Evolutionary conservation across 1,140 invertebrate species (phyloP).

Genomic region (Temnothorax curvispinosus): DNA sequence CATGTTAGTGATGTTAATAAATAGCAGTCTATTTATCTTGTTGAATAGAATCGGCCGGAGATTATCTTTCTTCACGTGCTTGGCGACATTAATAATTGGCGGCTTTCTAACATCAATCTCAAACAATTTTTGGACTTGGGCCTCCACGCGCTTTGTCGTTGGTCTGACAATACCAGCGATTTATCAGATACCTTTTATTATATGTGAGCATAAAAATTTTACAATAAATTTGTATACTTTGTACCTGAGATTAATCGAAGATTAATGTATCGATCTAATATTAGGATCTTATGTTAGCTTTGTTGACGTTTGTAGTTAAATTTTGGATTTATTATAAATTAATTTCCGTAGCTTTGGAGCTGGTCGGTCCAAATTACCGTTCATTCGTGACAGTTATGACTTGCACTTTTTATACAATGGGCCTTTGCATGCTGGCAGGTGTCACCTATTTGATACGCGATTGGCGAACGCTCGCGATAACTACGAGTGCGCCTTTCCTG

Average conservation of each 20-base stretch:
- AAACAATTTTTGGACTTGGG: constrained; percentile 93
- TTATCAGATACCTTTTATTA: constrained; percentile 98
- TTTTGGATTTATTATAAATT: constrained; percentile 11
- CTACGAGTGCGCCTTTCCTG: constrained; percentile 93
- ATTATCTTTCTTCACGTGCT: constrained; percentile 93
- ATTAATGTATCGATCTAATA: neutral
- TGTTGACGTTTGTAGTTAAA: neutral
- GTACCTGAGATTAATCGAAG: neutral
- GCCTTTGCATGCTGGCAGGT: constrained; percentile 92
- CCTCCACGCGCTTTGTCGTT: constrained; percentile 91
- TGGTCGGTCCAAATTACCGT: constrained; percentile 95
- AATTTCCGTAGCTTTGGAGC: constrained; percentile 91
- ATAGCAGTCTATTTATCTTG: constrained; percentile 12
- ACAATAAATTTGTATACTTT: neutral
- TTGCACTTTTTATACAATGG: constrained; percentile 95
- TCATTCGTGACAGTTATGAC: constrained; percentile 96
- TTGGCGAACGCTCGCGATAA: constrained; percentile 92
- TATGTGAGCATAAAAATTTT: constrained; percentile 88
- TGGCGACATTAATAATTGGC: constrained; percentile 91
- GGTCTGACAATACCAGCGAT: constrained; percentile 95
- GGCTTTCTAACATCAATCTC: constrained; percentile 91
- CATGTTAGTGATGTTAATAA: neutral
- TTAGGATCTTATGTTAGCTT: neutral
- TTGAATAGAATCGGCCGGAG: constrained; percentile 90
- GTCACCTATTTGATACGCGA: constrained; percentile 93